phyloP scores from a whole-genome alignment of 2,888 invertebrate species.

The Euzetes globulus region DNA sequence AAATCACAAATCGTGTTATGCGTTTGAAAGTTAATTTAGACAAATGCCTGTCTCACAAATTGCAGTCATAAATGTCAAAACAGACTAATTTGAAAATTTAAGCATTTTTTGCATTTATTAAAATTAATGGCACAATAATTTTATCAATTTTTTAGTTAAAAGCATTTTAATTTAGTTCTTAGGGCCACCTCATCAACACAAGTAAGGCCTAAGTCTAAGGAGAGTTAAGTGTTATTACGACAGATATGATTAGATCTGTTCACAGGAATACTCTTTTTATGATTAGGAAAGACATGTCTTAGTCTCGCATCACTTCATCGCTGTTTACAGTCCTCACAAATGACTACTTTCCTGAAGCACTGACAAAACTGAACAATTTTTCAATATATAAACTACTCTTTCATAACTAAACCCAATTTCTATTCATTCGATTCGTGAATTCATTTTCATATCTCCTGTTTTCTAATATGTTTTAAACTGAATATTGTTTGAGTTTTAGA shows the following conservation, averaged over 20 bases:
- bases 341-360: neutral
- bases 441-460: too few species aligned
- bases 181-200: neutral
- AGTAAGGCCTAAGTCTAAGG: neutral
- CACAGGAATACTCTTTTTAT: neutral
- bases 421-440: too few species aligned
- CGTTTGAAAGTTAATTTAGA: conserved; percentile 6
- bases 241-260: neutral
- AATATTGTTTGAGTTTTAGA: neutral
- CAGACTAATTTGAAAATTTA: neutral
- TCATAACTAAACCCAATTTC: too few species aligned
- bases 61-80: conserved; percentile 2
- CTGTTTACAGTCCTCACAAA: neutral
- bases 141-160: neutral
- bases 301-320: neutral
- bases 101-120: neutral
- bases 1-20: neutral
- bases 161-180: neutral
- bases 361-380: too few species aligned
- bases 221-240: neutral
- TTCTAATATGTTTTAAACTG: too few species aligned
- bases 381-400: too few species aligned
- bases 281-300: conserved; percentile 6
- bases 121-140: conserved; percentile 1
- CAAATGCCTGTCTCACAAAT: conserved; percentile 5